Conservation (phyloP, 2,888 invertebrate genomes). For the Nymphalis polychloros region DNA sequence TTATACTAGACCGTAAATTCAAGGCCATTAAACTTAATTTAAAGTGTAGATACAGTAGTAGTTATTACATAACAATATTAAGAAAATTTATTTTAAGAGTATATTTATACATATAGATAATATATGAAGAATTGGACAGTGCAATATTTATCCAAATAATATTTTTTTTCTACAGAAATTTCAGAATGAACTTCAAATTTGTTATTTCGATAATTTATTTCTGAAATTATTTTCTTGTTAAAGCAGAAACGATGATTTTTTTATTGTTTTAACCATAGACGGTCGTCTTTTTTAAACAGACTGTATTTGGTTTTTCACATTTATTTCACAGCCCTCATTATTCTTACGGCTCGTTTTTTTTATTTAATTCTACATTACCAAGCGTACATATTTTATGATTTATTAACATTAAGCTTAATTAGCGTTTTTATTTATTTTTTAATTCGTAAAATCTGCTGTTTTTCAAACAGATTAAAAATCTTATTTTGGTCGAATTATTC, state of each 20-base stretch:
- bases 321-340: constrained; percentile 76
- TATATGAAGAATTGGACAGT: constrained; percentile 25
- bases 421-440: background rate
- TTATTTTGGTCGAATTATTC: background rate
- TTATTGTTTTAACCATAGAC: background rate
- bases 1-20: constrained; percentile 50
- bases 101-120: constrained; percentile 25
- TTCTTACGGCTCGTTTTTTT: constrained; percentile 46
- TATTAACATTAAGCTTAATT: background rate
- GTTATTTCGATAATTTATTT: background rate
- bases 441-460: background rate
- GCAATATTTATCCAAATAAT: constrained; percentile 5
- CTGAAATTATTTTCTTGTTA: background rate
- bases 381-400: constrained; percentile 18
- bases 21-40: constrained; percentile 49
- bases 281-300: constrained; percentile 10
- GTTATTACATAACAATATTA: constrained; percentile 35
- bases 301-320: constrained; percentile 51
- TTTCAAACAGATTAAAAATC: background rate
- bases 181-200: background rate
- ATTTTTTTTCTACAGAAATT: background rate
- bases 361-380: constrained; percentile 21
- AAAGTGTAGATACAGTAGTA: constrained; percentile 27
- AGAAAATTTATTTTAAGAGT: constrained; percentile 23
- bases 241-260: background rate